These are phyloP conservation scores for Equus przewalskii DNA, from an alignment of 2,113 vertebrate genomes.

Conservation along the genomic window DNA sequence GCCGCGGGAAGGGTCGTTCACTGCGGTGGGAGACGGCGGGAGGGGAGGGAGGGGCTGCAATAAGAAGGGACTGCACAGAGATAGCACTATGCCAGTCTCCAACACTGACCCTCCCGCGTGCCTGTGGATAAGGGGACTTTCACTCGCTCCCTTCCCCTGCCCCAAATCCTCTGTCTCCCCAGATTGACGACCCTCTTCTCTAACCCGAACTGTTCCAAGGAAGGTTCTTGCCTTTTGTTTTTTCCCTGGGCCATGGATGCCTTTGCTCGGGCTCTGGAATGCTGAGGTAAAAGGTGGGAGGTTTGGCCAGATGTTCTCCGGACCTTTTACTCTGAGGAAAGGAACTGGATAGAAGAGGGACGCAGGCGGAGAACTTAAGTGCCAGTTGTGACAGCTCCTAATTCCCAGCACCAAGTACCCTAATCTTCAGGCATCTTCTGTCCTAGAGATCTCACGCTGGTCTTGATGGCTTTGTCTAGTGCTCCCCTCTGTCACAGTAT, in stretches of 20 bases:
- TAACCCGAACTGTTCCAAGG: not conserved
- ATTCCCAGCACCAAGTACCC: not conserved
- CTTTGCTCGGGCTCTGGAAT: not conserved
- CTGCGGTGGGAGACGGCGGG: not conserved
- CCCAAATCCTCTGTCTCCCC: not conserved
- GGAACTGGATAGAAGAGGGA: no score
- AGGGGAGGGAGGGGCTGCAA: not conserved
- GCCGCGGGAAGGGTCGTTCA: not conserved
- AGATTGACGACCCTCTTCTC: not conserved
- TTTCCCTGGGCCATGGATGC: not conserved
- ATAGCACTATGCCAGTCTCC: fast-evolving
- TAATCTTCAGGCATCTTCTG: not conserved
- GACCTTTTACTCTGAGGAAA: not conserved
- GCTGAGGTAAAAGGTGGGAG: not conserved
- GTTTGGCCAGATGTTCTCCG: not conserved
- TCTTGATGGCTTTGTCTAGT: not conserved
- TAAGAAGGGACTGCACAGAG: not conserved
- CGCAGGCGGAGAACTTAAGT: not conserved
- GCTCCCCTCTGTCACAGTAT: not conserved
- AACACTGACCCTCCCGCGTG: fast-evolving
- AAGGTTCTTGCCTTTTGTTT: not conserved
- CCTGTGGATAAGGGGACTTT: not conserved
- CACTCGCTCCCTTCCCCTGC: no score
- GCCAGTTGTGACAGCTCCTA: not conserved
- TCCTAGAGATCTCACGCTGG: not conserved